Percentiles rank a stretch among this genome's conserved stretches.
These are phyloP conservation scores for Hoplodrina ambigua DNA, from an alignment of 2,888 invertebrate species.

Conservation along the genomic window DNA sequence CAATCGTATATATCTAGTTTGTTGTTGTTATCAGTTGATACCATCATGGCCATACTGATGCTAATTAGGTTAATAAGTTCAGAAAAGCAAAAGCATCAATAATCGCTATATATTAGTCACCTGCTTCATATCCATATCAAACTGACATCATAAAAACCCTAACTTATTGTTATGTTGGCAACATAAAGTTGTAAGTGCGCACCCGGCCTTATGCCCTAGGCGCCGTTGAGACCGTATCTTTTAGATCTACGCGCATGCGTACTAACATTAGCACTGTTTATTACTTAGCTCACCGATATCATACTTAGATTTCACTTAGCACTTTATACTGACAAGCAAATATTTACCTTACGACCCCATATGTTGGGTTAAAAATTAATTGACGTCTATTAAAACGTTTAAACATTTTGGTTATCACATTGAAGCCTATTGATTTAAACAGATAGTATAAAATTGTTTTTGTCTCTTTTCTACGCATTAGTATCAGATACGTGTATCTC, in stretches of 20 bases:
- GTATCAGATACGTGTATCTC: constrained; percentile 39
- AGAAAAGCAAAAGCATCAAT: constrained; percentile 25
- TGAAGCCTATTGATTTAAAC: constrained; percentile 63
- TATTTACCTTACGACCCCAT: constrained; percentile 26
- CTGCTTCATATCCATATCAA: constrained; percentile 44
- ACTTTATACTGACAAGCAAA: constrained; percentile 48
- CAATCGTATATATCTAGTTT: neutral
- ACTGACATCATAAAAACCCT: constrained; percentile 33
- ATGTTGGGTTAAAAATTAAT: constrained; percentile 32
- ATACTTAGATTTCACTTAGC: constrained; percentile 69
- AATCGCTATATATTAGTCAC: constrained; percentile 33
- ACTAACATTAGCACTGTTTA: constrained; percentile 75
- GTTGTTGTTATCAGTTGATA: constrained; percentile 8
- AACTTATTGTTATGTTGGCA: constrained; percentile 47
- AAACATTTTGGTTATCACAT: constrained; percentile 54
- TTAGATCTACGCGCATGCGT: constrained; percentile 80
- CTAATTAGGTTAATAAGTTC: constrained; percentile 21
- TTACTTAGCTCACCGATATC: constrained; percentile 76
- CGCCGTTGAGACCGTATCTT: constrained; percentile 74
- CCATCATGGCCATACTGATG: neutral
- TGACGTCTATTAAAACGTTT: constrained; percentile 32
- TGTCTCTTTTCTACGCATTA: constrained; percentile 55
- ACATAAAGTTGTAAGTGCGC: constrained; percentile 51
- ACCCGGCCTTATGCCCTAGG: constrained; percentile 66
- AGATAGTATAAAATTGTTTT: constrained; percentile 56